phyloP scores from a whole-genome alignment of 2,113 vertebrate genomes.

The Girardinichthys multiradiatus region DNA sequence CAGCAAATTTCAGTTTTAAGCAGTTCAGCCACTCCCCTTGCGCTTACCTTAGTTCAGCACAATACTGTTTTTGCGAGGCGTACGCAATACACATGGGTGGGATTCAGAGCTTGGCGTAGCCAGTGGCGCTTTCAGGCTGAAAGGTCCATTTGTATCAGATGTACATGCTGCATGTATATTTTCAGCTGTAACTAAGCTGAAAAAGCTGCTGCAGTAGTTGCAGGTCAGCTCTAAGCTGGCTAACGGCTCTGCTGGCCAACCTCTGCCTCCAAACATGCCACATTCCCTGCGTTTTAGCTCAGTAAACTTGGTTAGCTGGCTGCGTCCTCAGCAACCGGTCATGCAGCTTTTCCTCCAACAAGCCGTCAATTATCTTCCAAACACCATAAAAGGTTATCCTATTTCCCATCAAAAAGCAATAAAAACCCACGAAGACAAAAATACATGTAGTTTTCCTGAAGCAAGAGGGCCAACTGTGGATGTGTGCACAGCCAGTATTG shows the following conservation, averaged over 20 bases:
- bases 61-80: too few relatives aligned
- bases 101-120: too few relatives aligned
- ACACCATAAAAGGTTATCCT: neutral
- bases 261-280: neutral
- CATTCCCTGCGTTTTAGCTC: neutral
- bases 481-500: neutral
- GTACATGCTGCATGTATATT: neutral
- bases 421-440: neutral
- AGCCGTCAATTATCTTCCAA: neutral
- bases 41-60: too few relatives aligned
- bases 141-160: neutral
- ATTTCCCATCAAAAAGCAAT: neutral
- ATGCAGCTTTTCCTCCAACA: neutral
- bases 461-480: neutral
- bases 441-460: neutral
- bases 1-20: too few relatives aligned
- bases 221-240: neutral
- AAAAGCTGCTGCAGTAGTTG: neutral
- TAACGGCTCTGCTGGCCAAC: neutral
- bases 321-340: neutral
- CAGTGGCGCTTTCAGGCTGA: neutral
- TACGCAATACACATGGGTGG: too few relatives aligned
- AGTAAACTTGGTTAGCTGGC: neutral
- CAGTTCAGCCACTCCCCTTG: too few relatives aligned
- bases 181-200: neutral